A percentile compares a stretch with the other conserved stretches of the same genome.
Evolutionary conservation across 1,140 invertebrate genomes (phyloP).

Genomic region (Drosophila saltans): DNA sequence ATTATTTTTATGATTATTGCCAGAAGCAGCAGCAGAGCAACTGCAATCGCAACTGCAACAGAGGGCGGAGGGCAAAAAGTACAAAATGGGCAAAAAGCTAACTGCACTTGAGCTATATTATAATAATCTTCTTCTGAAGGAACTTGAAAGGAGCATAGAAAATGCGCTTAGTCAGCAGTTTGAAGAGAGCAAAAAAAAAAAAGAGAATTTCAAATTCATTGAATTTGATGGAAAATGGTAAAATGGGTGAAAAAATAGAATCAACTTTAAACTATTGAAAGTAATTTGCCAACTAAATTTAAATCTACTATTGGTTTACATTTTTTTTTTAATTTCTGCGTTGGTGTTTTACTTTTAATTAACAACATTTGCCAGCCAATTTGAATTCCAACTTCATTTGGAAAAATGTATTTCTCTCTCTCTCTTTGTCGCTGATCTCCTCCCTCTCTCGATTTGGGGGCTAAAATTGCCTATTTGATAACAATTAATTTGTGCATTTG

Average conservation of each 20-base stretch:
- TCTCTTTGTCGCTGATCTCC: constrained; percentile 14
- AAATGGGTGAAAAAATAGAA: not conserved
- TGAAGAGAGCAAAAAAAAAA: constrained; percentile 10
- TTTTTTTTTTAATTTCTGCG: not conserved
- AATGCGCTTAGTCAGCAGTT: constrained; percentile 16
- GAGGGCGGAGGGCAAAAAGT: not conserved
- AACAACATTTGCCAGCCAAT: constrained; percentile 2
- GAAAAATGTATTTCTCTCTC: not conserved
- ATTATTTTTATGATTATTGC: constrained; percentile 54
- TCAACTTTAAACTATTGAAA: not conserved
- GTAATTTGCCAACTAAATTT: not conserved
- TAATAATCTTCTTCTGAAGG: constrained; percentile 40
- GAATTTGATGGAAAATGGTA: constrained; percentile 41
- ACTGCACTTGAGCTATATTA: constrained; percentile 63
- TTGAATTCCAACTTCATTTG: constrained; percentile 1
- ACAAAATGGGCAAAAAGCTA: constrained; percentile 37
- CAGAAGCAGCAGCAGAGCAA: constrained; percentile 1
- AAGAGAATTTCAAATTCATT: constrained; percentile 57
- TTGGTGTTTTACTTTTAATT: not conserved
- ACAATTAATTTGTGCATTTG: constrained; percentile 72
- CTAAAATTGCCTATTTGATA: constrained; percentile 59
- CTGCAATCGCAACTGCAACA: constrained; percentile 26
- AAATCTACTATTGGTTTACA: not conserved
- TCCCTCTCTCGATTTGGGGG: constrained; percentile 41
- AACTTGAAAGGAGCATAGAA: constrained; percentile 21